Base-by-base conservation (phyloP, 2,888 invertebrate species). In the Drosophila prolongata region DNA sequence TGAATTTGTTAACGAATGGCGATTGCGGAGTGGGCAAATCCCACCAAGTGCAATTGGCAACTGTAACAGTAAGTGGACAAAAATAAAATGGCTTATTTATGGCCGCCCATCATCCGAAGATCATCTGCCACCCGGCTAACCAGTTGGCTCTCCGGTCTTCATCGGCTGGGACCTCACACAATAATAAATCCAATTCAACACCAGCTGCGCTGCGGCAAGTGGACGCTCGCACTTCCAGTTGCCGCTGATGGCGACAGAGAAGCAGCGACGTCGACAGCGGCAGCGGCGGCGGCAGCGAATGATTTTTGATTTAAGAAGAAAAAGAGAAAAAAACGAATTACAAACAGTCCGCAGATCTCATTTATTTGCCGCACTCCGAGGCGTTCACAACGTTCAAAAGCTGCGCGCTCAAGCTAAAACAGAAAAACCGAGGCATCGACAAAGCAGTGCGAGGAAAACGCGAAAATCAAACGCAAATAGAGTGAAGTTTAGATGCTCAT, bases 281-380 rank as follows among this genome's bases (percentile, higher is more conserved):
- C 62, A 16, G 16, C 16, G 16, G n/a, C 62, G 58, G 43, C 69
- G 60, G 71, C 77, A 11, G 35, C 53, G 72, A 76, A 77, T 77
- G 86, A 80, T 90, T 90, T 89, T 82, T 84, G 84, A 83, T 86
- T 85, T 79, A 88, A 90, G 79, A 80, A 79, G 85, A 81, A 88
- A 90, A 84, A 80, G 79, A 86, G 88, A 84, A 90, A 90, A 87
- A 91, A 89, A 87, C 90, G 87, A 90, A 91, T 90, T 90, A 90
- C 91, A 87, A 89, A 89, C 85, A 82, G 80, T 75, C 82, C 80
- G 73, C 78, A 90, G 85, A 90, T 90, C 90, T 91, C 92, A 91
- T 91, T 91, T 91, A 91, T 90, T 90, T 87, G 89, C 90, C 86
- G 90, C 89, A 85, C 90, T 86, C 90, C 90, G 90, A 90, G 90